Evolutionary conservation across 2,888 invertebrate species (phyloP), one percentile per base, ranked within the genome.

Genomic region (Euzophera pinguis): DNA sequence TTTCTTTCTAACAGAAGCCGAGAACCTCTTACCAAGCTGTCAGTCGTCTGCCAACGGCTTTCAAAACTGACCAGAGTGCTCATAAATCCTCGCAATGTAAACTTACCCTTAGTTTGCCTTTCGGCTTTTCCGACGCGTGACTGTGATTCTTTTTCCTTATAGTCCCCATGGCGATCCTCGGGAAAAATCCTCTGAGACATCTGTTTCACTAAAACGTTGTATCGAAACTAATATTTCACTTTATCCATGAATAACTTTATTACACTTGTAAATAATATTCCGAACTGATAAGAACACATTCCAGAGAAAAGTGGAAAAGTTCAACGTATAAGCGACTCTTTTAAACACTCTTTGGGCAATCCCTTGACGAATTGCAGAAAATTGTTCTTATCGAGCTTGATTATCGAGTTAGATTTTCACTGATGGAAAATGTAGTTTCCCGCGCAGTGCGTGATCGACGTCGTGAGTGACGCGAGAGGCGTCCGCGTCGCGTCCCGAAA

Each of bases 31-130:
- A 47, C 27, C 22, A 17, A n/a, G 22, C 12, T 38, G 22, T 48
- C 37, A 14, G 37, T 13, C 17, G 39, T 39, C 27, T 49, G 47
- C 41, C 47, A 52, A 38, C 27, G 17, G 49, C 39, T 49, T 14
- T 49, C 38, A 39, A 13, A 49, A 39, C 29, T 39, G 35, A 42
- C 22, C 32, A 34, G 47, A 45, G 32, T 42, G 35, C 45, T 52
- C 5, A 35, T 47, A 45, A 54, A 53, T 55, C 48, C 49, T 42
- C 54, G 53, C 47, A 57, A 37, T 52, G 47, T 51, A 61, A 62
- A 77, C 86, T 86, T 61, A 88, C 88, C 84, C 79, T 81, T 47
- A 73, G 73, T 68, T 85, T 86, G 63, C 76, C 83, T 60, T 73
- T 84, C 55, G 77, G 66, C 53, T 78, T 84, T 74, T 86, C 85